Percentiles rank a stretch among this genome's conserved stretches.
Evolutionary conservation across 2,797 vertebrate genomes (phyloP).

Genomic region (Rhabdophis nuchalis): DNA sequence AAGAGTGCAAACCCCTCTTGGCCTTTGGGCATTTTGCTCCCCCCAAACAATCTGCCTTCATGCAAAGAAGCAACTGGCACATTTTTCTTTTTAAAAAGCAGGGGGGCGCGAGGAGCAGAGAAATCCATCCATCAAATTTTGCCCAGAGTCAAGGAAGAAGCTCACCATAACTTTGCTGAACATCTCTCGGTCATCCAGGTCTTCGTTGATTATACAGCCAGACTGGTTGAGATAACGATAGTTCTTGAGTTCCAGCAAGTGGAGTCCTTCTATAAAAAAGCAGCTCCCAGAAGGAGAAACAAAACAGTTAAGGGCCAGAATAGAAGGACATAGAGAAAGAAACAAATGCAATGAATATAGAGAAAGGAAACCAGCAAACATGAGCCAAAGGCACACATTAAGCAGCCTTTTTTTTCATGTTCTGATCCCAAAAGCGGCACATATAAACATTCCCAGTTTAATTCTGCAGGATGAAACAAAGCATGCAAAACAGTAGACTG

Average conservation of each 20-base stretch:
- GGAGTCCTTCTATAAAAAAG: slow-evolving; percentile 64
- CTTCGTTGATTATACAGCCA: slow-evolving; percentile 79
- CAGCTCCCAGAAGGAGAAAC: background rate
- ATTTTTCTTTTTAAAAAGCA: background rate
- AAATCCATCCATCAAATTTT: background rate
- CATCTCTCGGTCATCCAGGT: slow-evolving; percentile 80
- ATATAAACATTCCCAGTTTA: background rate
- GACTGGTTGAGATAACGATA: slow-evolving; percentile 86
- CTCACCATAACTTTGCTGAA: slow-evolving; percentile 87
- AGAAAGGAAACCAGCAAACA: background rate
- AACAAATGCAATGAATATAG: background rate
- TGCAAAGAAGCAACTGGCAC: background rate
- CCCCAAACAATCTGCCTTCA: background rate
- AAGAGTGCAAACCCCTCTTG: background rate
- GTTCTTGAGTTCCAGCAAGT: slow-evolving; percentile 77
- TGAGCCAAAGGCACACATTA: background rate
- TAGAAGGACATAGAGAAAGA: background rate
- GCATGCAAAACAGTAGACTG: background rate
- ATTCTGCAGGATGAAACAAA: background rate
- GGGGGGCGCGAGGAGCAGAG: background rate
- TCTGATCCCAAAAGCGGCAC: background rate
- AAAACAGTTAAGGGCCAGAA: slow-evolving; percentile 5
- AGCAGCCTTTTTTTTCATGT: background rate
- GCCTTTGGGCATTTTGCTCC: background rate
- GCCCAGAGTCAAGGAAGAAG: slow-evolving; percentile 6